Percentiles rank a stretch among this genome's conserved stretches.
Evolutionary conservation across 2,797 vertebrate genomes (phyloP).

Genomic region (Meriones psammophilus): DNA sequence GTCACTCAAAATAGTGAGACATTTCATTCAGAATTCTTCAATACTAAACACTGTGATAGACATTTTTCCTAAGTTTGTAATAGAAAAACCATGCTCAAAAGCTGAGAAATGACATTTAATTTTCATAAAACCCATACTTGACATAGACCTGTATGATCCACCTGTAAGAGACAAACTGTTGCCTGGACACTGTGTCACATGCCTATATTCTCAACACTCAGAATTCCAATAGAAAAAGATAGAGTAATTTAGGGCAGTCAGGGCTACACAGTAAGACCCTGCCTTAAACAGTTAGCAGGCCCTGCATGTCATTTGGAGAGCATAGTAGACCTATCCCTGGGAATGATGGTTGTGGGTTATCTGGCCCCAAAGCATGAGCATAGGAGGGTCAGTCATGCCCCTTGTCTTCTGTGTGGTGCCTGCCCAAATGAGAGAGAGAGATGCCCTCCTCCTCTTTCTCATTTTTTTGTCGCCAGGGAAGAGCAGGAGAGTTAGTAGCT

Average conservation of each 20-base stretch:
- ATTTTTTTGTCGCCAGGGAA: no score
- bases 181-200: neutral
- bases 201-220: neutral
- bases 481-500: no score
- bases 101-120: neutral
- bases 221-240: neutral
- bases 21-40: neutral
- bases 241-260: neutral
- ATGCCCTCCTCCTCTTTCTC: no score
- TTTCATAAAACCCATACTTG: neutral
- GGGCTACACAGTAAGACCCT: neutral
- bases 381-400: no score
- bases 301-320: no score
- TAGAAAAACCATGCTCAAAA: neutral
- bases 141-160: neutral
- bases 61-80: neutral
- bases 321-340: no score
- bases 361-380: no score
- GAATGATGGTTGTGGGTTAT: no score
- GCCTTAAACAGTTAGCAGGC: neutral
- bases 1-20: neutral
- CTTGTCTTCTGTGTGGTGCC: no score
- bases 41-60: neutral
- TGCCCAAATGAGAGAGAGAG: no score
- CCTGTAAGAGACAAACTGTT: neutral